A percentile compares a stretch with the other conserved stretches of the same genome.
These are phyloP conservation scores for Phataginus tricuspis DNA, from an alignment of 2,797 vertebrate species.

Conservation along the genomic window DNA sequence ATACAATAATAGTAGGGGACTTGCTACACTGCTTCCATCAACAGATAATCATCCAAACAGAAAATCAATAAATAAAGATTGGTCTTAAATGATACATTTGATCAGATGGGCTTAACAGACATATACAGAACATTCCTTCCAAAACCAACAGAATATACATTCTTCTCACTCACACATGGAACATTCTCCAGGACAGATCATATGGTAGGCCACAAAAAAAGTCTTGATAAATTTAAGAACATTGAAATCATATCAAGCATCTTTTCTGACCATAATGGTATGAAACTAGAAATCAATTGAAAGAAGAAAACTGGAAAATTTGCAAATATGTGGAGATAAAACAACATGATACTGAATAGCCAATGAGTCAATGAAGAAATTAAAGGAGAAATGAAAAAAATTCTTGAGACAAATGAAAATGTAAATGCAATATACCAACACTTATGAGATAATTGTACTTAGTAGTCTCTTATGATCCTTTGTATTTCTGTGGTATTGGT, in stretches of 20 bases:
- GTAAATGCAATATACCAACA: not conserved
- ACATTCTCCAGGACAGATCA: not conserved
- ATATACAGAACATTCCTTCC: not conserved
- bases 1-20: not conserved
- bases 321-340: not conserved
- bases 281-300: not conserved
- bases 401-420: not conserved
- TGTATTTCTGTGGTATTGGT: too few relatives aligned
- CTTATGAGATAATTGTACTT: not conserved
- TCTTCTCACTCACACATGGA: not conserved
- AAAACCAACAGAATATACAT: not conserved
- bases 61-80: not conserved
- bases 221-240: not conserved
- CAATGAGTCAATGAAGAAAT: not conserved
- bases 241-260: not conserved
- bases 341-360: not conserved
- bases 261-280: not conserved
- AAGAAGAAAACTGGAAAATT: not conserved
- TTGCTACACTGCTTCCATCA: not conserved
- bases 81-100: not conserved
- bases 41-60: not conserved
- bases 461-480: too few relatives aligned
- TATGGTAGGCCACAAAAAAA: not conserved
- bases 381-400: not conserved
- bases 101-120: not conserved